Conservation (phyloP, 2,113 vertebrate species). For the Alexandromys fortis region DNA sequence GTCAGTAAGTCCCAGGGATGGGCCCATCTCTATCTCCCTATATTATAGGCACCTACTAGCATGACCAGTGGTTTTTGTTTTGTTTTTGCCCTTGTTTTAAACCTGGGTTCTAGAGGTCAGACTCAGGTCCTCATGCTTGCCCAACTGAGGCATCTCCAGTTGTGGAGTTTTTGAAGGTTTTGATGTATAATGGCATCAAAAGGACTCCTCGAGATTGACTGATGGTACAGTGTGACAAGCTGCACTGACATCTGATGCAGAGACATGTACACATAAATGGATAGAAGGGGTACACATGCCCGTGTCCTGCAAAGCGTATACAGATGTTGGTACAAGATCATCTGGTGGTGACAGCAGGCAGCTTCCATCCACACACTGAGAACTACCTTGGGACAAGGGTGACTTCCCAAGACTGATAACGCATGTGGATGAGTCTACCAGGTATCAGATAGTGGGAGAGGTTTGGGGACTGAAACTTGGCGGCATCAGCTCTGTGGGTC, state of each 20-base stretch:
- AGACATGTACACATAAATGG: neutral
- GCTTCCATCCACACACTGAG: neutral
- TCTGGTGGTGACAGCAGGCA: neutral
- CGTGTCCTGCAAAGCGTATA: neutral
- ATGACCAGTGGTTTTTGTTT: neutral
- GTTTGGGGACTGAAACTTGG: neutral
- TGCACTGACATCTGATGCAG: neutral
- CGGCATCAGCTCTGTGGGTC: neutral
- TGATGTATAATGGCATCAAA: neutral
- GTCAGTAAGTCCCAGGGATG: neutral
- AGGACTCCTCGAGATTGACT: neutral
- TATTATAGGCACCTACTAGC: neutral
- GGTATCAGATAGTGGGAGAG: neutral
- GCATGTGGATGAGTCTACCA: neutral
- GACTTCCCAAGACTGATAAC: neutral
- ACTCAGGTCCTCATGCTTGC: neutral
- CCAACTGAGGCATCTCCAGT: neutral
- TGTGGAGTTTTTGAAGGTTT: neutral
- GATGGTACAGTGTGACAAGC: neutral
- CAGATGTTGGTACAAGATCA: neutral
- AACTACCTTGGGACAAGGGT: neutral
- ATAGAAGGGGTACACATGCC: neutral
- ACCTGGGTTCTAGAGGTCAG: neutral
- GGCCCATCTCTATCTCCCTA: neutral
- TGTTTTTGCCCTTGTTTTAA: neutral